Base-by-base conservation (phyloP, 2,888 invertebrate genomes). In the Latheticus oryzae region DNA sequence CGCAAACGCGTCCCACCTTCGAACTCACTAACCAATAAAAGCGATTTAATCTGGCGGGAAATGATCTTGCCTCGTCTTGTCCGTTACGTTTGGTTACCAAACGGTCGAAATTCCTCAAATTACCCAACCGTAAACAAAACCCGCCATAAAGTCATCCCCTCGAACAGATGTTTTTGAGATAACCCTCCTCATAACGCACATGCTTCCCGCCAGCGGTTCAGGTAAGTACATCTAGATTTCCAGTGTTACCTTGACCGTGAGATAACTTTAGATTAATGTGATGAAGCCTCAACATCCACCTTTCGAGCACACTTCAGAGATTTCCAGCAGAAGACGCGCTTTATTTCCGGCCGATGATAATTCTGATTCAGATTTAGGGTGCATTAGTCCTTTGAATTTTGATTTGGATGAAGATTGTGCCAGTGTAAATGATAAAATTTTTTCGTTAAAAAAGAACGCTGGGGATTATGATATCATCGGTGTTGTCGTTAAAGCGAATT, bases 301-400 rank as follows among this genome's bases (percentile, higher is more conserved):
- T 23, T 56, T 58, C 47, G 50, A 64, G 33, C 81, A 82, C 61
- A 86, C 87, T 1, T 84, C 86, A 1, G 83, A 83, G 67, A 79
- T 86, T 73, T 81, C 84, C 0, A 85, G 85, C 63, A 80, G 87
- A 16, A 85, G 88, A 68, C 84, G 87, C 62, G 83, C 84, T 62
- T 78, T 88, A 61, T 87, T 89, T 68, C 83, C 83, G 12, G 61
- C 62, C 9, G 51, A 57, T 11, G 61, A 65, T 28, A 66, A 65
- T 13, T 59, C 62, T 62, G 83, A 84, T 60, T 82, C 81, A 35
- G 85, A 84, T 67, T 75, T 85, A 56, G 85, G 85, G 45, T 83
- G 82, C 70, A 84, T 85, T 69, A 82, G 82, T 62, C 82, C 84
- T 9, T 67, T 85, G 52, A 82, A 65, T 80, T 81, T 42, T 32